phyloP scores from a whole-genome alignment of 2,113 vertebrate species.

The Dromiciops gliroides region DNA sequence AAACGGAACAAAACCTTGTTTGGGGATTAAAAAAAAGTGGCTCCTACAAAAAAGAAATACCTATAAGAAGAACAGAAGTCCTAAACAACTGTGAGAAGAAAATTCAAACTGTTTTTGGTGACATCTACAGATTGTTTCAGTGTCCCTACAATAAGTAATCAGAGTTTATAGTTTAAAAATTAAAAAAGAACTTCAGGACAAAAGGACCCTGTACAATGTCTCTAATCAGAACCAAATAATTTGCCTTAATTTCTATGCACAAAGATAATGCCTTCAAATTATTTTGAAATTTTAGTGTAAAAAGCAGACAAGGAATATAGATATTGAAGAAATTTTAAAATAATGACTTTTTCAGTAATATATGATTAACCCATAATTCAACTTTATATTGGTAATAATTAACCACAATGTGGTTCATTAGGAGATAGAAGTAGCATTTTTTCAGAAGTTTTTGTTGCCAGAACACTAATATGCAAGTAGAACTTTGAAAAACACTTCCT shows the following conservation, averaged over 20 bases:
- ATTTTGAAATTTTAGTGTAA: not conserved
- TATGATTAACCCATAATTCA: not conserved
- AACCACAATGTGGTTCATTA: not conserved
- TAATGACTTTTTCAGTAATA: not conserved
- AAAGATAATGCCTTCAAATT: not conserved
- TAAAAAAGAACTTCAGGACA: no score
- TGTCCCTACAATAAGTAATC: no score
- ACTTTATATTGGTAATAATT: not conserved
- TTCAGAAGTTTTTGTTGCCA: not conserved
- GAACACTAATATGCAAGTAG: not conserved
- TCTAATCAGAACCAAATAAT: no score
- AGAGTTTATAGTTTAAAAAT: no score
- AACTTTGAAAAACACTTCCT: constrained; percentile 3
- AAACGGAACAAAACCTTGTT: no score
- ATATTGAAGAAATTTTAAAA: not conserved
- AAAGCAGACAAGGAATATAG: not conserved
- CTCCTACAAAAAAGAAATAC: no score
- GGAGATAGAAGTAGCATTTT: not conserved
- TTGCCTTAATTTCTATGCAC: not conserved
- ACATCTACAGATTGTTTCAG: no score
- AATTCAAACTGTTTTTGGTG: no score
- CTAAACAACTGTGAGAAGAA: no score
- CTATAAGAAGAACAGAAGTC: no score
- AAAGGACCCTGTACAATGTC: no score
- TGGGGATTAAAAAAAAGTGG: no score